Base-by-base conservation (phyloP, 1,140 invertebrate species). In the Thalassaphorura encarpata region DNA sequence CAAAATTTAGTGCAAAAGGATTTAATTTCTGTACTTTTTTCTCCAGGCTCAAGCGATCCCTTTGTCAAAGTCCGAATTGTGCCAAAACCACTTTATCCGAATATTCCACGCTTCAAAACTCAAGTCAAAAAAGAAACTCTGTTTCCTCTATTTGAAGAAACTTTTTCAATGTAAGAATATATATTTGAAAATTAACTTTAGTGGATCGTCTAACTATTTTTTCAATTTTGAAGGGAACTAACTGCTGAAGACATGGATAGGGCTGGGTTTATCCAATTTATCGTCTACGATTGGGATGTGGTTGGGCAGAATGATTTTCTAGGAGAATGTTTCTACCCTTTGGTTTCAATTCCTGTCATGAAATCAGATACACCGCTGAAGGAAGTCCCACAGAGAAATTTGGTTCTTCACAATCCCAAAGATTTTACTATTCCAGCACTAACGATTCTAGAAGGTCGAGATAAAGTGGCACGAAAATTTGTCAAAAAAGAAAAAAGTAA, bases 251-350 rank as follows among this genome's bases (percentile, higher is more conserved):
- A 92, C 68, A 81, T 81, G 51, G 73, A 76, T 2, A 69, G 77
- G 47, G 80, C 91, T 64, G 89, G 83, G 0, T 74, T 93, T 48
- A 72, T 97, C 48, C 76, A 87, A 56, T 89, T 97, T 67, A 85
- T 88, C 60, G 75, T 97, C 0, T 97, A 97, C 75, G 94, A 98
- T 71, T 89, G 95, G 71, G 92, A 97, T 71, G 83, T 95, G 68
- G 80, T 92, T 68, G 84, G 87, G 45, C 82, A 84, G 66, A 92
- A 92, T 68, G 88, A 92, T 70, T 95, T 95, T 73, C 83, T 95
- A 62, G 91, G 89, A 6, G 94, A 97, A 74, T 86, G 87, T 23
- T 96, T 89, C 73, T 69, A 95, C 11, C 77, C 83, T 61, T 85
- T 91, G 67, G 77, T 74, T 40, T 83, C 87, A 64, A 77, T 90